Evolutionary conservation across 2,888 invertebrate genomes (phyloP), one percentile per base, ranked within the genome.

Genomic region (Embidobia sp.): DNA sequence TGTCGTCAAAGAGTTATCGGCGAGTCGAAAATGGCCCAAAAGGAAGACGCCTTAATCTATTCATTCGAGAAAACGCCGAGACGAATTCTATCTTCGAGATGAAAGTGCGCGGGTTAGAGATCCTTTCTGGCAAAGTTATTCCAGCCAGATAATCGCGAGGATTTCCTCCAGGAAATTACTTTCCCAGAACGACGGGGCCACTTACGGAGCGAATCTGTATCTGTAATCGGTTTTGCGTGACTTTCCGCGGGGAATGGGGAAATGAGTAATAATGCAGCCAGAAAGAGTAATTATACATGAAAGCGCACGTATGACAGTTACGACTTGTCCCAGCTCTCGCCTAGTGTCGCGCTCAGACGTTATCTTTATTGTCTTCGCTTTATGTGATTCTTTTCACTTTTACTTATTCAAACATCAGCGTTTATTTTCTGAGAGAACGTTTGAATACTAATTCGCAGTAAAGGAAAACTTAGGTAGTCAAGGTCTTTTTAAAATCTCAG

Each of bases 151-250:
- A 86, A 85, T 85, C 85, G 83, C 80, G 72, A 79, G 84, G 85
- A 85, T 86, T 86, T 86, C 86, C 85, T 83, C 53, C 82, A 83
- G 85, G 86, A 86, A 86, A 86, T 85, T 86, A 85, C 85, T 85
- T 85, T 85, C 81, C 79, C 85, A 83, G 82, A 79, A 79, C 82
- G 82, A 83, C 82, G 78, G 78, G 75, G 78, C 75, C 79, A 59
- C 74, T 69, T 63, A 79, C 79, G 74, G 49, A 49, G 66, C 69
- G 69, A 66, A 77, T 70, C 76, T 77, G 74, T 77, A 77, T 74
- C 73, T 77, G 74, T 70, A 73, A 79, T 79, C 76, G 67, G 61
- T 79, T 77, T 79, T 74, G 79, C 76, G 67, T 74, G 67, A 77
- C 74, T 74, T 55, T 61, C 42, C 49, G 61, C 61, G 72, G 37